Conservation (phyloP, 2,888 invertebrate species). For the Stratiomys singularior region DNA sequence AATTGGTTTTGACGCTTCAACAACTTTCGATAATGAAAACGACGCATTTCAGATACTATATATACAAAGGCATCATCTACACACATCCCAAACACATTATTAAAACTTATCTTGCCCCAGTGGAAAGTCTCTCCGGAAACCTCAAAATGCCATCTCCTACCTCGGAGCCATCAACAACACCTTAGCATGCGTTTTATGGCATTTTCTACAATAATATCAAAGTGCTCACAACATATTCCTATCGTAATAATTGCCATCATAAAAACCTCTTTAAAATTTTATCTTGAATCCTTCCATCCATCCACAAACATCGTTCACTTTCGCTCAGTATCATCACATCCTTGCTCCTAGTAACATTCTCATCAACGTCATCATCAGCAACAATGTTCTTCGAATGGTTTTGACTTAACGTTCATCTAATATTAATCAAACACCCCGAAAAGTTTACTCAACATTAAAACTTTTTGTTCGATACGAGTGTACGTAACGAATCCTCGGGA, state of each 20-base stretch:
- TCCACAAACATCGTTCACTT: neutral
- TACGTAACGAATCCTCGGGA: neutral
- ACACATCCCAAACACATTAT: neutral
- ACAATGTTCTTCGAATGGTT: conserved; percentile 33
- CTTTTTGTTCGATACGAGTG: conserved; percentile 17
- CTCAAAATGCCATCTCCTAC: neutral
- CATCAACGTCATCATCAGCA: conserved; percentile 35
- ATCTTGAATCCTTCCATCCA: conserved; percentile 18
- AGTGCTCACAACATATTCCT: conserved; percentile 16
- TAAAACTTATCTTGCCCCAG: neutral
- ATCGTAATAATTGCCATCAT: conserved; percentile 38
- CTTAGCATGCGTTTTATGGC: conserved; percentile 23
- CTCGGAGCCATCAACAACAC: conserved; percentile 17
- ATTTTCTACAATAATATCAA: conserved; percentile 11
- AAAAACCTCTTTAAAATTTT: conserved; percentile 42
- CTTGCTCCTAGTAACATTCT: neutral
- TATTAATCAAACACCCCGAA: conserved; percentile 42
- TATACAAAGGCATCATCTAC: neutral
- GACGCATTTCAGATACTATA: no score
- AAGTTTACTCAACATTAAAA: conserved; percentile 40
- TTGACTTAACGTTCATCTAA: conserved; percentile 40
- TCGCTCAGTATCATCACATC: neutral
- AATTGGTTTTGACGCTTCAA: no score
- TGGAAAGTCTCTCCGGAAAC: neutral
- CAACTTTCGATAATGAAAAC: no score